Evolutionary conservation across 2,888 invertebrate genomes (phyloP).

Genomic region (Panopea generosa): DNA sequence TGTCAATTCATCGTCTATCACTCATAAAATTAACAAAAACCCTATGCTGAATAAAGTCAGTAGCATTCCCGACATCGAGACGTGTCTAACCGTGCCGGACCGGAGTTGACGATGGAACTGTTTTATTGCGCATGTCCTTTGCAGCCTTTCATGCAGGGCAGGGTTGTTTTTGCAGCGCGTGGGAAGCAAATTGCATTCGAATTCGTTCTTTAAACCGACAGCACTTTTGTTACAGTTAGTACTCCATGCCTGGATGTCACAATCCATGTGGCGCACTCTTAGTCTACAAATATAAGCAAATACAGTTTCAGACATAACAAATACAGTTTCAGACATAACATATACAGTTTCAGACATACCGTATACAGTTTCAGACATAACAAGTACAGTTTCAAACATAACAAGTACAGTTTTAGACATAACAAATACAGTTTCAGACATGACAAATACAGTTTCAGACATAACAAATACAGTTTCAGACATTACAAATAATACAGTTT

Average conservation of each 20-base stretch:
- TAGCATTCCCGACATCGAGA: conserved; percentile 21
- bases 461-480: too few species aligned
- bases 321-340: too few species aligned
- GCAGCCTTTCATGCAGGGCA: conserved; percentile 28
- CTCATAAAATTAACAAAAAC: conserved; percentile 23
- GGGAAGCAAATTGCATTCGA: conserved; percentile 60
- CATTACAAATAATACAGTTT: too few species aligned
- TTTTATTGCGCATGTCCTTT: conserved; percentile 49
- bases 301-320: too few species aligned
- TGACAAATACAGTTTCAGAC: too few species aligned
- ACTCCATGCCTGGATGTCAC: conserved; percentile 44
- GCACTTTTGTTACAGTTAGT: conserved; percentile 29
- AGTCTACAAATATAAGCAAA: conserved; percentile 44
- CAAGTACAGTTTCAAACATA: too few species aligned
- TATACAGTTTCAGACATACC: not conserved
- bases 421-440: too few species aligned
- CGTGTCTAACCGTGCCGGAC: conserved; percentile 23
- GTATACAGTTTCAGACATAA: too few species aligned
- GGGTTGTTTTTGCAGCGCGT: conserved; percentile 47
- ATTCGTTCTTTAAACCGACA: conserved; percentile 55
- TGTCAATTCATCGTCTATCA: too few species aligned
- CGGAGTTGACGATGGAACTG: conserved; percentile 52
- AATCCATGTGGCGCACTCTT: conserved; percentile 53
- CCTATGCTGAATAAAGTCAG: conserved; percentile 22
- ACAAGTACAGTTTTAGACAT: too few species aligned